A percentile compares a stretch with the other conserved stretches of the same genome.
phyloP scores from a whole-genome alignment of 1,140 invertebrate species.

The Pemphigus obesinymphae region DNA sequence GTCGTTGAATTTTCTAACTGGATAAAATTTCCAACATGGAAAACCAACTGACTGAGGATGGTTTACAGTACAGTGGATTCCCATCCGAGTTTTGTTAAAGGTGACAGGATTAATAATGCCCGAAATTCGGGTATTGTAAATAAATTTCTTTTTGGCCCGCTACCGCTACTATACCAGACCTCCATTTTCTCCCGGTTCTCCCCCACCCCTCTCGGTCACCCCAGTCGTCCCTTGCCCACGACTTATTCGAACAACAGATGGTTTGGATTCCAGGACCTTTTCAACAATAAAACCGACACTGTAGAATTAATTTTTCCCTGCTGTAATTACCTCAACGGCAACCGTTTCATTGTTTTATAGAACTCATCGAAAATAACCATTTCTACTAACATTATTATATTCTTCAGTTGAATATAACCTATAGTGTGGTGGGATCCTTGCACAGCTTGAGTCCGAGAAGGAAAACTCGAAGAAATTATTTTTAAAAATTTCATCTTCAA shows the following conservation, averaged over 20 bases:
- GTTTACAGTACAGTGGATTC: slow-evolving; percentile 10
- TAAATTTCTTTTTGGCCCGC: slow-evolving; percentile 6
- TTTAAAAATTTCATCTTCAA: too few species aligned
- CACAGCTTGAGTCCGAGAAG: too few species aligned
- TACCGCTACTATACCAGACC: not conserved
- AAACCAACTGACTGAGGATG: not conserved
- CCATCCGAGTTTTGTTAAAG: not conserved
- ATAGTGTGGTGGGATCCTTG: too few species aligned
- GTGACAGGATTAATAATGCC: slow-evolving; percentile 35
- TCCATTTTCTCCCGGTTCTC: not conserved
- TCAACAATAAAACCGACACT: slow-evolving; percentile 31
- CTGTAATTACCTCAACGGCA: slow-evolving; percentile 24
- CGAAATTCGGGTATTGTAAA: slow-evolving; percentile 24
- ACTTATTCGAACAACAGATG: slow-evolving; percentile 33
- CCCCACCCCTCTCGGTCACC: not conserved
- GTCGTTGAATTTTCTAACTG: too few species aligned
- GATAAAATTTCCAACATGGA: not conserved
- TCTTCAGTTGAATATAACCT: too few species aligned
- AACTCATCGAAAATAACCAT: too few species aligned
- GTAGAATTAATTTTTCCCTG: slow-evolving; percentile 32
- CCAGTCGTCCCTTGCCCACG: not conserved
- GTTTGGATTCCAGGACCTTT: slow-evolving; percentile 9
- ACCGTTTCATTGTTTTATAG: slow-evolving; percentile 12
- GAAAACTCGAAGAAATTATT: too few species aligned
- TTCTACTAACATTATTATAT: too few species aligned